phyloP scores from a whole-genome alignment of 2,113 vertebrate species.

The Rhynchomys soricoides region DNA sequence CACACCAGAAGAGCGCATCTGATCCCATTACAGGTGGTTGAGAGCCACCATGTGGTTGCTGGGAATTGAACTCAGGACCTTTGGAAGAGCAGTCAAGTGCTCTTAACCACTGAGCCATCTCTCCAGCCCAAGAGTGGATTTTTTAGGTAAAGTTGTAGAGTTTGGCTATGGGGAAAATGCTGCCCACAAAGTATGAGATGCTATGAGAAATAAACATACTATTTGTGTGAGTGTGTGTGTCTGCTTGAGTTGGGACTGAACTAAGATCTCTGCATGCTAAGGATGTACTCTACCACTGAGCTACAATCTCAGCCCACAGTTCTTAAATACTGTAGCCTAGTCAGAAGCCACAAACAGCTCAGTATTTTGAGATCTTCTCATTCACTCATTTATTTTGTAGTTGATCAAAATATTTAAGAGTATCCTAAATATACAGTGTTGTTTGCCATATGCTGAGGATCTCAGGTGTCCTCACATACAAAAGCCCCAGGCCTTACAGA shows the following conservation, averaged over 20 bases:
- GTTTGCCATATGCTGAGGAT: conserved; percentile 27
- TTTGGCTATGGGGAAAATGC: not conserved
- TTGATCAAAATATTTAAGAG: conserved; percentile 13
- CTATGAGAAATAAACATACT: not conserved
- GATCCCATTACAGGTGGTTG: no score
- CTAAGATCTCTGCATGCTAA: not conserved
- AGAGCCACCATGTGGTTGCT: no score
- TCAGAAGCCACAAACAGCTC: conserved; percentile 22
- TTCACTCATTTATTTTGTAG: conserved; percentile 37
- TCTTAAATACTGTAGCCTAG: not conserved
- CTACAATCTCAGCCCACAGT: not conserved
- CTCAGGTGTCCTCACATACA: not conserved
- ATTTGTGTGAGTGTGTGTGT: not conserved
- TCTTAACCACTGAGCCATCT: no score
- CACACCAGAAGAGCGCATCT: no score
- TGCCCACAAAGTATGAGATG: not conserved
- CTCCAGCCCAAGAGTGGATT: no score
- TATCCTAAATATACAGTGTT: not conserved
- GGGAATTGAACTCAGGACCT: no score
- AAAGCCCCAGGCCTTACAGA: not conserved
- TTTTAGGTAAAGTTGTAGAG: not conserved
- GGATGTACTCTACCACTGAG: not conserved
- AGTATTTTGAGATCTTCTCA: conserved; percentile 60
- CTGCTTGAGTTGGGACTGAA: not conserved
- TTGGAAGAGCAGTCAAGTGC: no score